These are phyloP conservation scores for Baryphthengus martii DNA, from an alignment of 2,113 vertebrate genomes.

Conservation along the genomic window DNA sequence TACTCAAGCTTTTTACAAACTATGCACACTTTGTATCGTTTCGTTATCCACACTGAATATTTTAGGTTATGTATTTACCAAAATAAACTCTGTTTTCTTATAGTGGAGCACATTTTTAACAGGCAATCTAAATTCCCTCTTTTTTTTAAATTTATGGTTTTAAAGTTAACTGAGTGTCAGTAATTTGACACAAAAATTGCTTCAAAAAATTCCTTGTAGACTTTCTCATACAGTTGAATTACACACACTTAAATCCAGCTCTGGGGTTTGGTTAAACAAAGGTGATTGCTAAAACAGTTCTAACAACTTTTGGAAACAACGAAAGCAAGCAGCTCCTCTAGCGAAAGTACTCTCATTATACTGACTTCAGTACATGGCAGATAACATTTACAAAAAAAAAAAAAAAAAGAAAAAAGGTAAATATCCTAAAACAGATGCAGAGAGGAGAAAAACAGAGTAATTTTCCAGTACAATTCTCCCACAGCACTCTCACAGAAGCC, in stretches of 20 bases:
- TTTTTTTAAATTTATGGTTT: neutral
- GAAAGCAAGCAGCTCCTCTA: neutral
- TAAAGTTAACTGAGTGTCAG: neutral
- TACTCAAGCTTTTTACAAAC: neutral
- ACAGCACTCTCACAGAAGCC: neutral
- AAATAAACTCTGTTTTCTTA: neutral
- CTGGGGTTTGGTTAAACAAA: neutral
- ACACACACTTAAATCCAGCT: neutral
- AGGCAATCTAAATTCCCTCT: neutral
- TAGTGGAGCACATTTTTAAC: neutral
- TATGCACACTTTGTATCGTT: neutral
- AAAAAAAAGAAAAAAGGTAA: neutral
- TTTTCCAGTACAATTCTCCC: neutral
- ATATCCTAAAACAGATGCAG: neutral
- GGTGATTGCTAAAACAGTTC: neutral
- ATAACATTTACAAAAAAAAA: too few species aligned
- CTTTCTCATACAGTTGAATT: neutral
- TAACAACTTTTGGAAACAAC: neutral
- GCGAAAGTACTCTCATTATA: neutral
- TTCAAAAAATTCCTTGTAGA: neutral
- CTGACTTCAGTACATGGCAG: neutral
- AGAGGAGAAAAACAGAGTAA: neutral
- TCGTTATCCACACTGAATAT: neutral
- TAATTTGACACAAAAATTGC: neutral
- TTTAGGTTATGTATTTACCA: neutral